Evolutionary conservation across 1,140 invertebrate species (phyloP), one percentile per base, ranked within the genome.

Genomic region (Conus betulinus): DNA sequence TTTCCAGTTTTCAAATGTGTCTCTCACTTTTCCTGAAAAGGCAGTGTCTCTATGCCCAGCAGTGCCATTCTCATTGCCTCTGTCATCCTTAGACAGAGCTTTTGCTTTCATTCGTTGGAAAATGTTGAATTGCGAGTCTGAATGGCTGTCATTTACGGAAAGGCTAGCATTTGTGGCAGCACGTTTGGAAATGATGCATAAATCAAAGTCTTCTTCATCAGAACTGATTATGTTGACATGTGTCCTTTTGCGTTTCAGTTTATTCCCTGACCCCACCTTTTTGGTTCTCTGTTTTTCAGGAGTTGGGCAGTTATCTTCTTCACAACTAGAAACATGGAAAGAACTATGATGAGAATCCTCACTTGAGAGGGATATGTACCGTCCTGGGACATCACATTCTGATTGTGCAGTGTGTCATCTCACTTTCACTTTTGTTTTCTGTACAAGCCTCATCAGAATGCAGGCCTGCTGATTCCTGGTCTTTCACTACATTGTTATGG

Each of bases 301-400:
- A 53, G 27, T 53, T 67, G 74, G 76, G 74, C 85, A 87, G 51
- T 78, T 87, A 25, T 87, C 85, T 57, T 87, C 85, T 57, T 87
- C 85, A 79, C 85, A 87, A 57, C 85, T 87, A 17, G 85, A 87
- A 10, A 87, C 85, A 57, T 87, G 85, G 25, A 87, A 87, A 78
- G 85, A 87, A 20, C 23, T n/a, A 11, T 87, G 52, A 13, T 51
- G 39, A 20, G 79, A 81, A 52, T 53, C 15, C 3, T 81, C 79
- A 53, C 79, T 81, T 7, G 51, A 81, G 27, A 0, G 79, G 23
- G 67, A 23, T 11, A 13, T 71, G 67, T 71, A n/a, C 17, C 17
- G 60, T 13, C 60, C 60, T 63, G 11, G 60, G 60, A 20, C 60
- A 63, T 63, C 60, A 13, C 1, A 63, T 63, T 20, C 60, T 4